Evolutionary conservation across 1,140 invertebrate genomes (phyloP), one percentile per base, ranked within the genome.

Genomic region (Psix sp.): DNA sequence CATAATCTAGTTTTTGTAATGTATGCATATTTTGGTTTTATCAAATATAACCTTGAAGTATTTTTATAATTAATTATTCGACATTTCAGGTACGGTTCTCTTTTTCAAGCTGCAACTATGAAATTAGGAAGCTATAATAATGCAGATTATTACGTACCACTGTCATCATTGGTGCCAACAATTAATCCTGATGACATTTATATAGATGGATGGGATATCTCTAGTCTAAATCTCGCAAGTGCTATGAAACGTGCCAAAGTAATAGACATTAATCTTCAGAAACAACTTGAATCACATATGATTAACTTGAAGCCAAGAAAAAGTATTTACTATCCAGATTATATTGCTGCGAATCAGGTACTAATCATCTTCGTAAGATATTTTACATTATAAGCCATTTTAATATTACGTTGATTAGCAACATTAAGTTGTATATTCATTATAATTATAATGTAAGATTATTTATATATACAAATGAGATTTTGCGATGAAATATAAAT

Each of bases 291-390:
- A 63, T 90, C 93, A 0, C 85, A 93, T 40, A 92, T 98, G 92
- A 80, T 88, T 1, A 74, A 88, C 0, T 88, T 97, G 76, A 91
- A 91, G 76, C 97, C 97, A 0, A 89, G 93, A 10, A 93, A 94
- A 6, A 95, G 95, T 0, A 92, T 97, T 48, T 98, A 97, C 81
- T 91, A 93, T 81, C 90, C 93, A 1, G 95, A 97, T 79, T 99
- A 97, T 80, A 97, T 99, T 77, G 97, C 97, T n/a, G 93, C 95
- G 39, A 99, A 99, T 88, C 96, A 98, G 88, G n/a, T n/a, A n/a
- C n/a, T n/a, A n/a, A n/a, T n/a, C n/a, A n/a, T n/a, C n/a, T n/a
- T n/a, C n/a, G n/a, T n/a, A n/a, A n/a, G n/a, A n/a, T n/a, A n/a
- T n/a, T n/a, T n/a, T n/a, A n/a, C n/a, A n/a, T n/a, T n/a, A n/a